Percentiles rank a stretch among this genome's conserved stretches.
Evolutionary conservation across 2,113 vertebrate genomes (phyloP).

Genomic region (Sigmodon hispidus): DNA sequence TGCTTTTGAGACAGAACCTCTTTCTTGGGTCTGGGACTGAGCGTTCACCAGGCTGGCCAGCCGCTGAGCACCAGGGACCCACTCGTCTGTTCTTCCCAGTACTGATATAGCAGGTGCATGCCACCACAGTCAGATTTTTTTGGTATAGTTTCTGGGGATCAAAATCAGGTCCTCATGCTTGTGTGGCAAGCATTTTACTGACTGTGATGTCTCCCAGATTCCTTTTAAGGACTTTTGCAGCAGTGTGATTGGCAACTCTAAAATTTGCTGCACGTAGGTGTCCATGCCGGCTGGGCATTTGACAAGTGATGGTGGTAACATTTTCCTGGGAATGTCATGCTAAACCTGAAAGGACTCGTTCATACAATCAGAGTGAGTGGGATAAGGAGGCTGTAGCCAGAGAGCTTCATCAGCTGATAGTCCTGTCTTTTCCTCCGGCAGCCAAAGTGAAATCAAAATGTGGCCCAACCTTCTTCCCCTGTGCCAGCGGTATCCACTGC

Average conservation of each 20-base stretch:
- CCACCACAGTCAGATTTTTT: background rate
- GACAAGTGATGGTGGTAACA: background rate
- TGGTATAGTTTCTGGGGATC: background rate
- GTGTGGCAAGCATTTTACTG: background rate
- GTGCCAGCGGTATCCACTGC: slow-evolving; percentile 95
- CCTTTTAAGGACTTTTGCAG: background rate
- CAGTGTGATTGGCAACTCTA: background rate
- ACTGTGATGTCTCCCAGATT: background rate
- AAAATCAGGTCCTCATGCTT: background rate
- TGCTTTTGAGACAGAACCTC: background rate
- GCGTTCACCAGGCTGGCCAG: background rate
- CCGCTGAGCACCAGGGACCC: background rate
- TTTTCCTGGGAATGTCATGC: background rate
- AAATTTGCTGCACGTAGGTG: rapidly evolving
- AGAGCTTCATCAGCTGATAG: background rate
- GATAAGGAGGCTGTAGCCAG: background rate
- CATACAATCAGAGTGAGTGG: rapidly evolving
- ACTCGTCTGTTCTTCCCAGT: background rate
- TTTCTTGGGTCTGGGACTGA: background rate
- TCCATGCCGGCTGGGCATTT: background rate
- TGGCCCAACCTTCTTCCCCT: slow-evolving; percentile 95
- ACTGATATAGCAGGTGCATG: too few species aligned
- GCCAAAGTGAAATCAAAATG: slow-evolving; percentile 96
- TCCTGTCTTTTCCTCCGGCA: slow-evolving; percentile 75
- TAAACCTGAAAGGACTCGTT: background rate